Conservation (phyloP, 2,888 invertebrate genomes). For the Pyrrhosoma nymphula region DNA sequence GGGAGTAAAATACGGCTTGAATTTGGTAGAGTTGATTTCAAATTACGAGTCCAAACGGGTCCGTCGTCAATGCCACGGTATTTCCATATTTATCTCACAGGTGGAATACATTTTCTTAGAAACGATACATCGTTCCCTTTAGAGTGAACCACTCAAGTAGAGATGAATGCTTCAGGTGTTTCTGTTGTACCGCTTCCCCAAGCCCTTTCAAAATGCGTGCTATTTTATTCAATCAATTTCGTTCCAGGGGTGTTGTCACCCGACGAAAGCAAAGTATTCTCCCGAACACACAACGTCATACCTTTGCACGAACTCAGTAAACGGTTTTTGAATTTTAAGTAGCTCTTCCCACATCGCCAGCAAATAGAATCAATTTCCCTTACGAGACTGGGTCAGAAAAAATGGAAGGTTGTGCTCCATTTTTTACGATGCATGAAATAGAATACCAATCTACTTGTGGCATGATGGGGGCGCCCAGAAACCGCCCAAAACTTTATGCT, state of each 20-base stretch:
- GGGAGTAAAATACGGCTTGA: too few relatives aligned
- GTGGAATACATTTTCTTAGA: background rate
- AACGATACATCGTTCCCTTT: background rate
- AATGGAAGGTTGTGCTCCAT: background rate
- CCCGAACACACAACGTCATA: background rate
- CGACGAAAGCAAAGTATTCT: background rate
- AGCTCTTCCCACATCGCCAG: background rate
- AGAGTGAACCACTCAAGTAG: background rate
- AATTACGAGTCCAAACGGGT: background rate
- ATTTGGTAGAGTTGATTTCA: background rate
- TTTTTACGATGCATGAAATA: slow-evolving; percentile 19
- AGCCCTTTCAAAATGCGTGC: background rate
- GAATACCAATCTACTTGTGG: background rate
- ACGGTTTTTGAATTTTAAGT: slow-evolving; percentile 40
- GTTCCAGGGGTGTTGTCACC: background rate
- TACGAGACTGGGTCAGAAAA: slow-evolving; percentile 41
- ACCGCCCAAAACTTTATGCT: background rate
- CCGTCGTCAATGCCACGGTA: background rate
- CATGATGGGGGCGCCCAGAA: background rate
- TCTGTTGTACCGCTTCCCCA: too few relatives aligned
- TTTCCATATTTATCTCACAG: background rate
- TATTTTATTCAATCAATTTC: slow-evolving; percentile 23
- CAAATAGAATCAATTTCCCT: slow-evolving; percentile 36
- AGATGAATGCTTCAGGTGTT: background rate
- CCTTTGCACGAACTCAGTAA: background rate